Evolutionary conservation across 2,888 invertebrate species (phyloP).

Genomic region (Agrilus biguttatus): DNA sequence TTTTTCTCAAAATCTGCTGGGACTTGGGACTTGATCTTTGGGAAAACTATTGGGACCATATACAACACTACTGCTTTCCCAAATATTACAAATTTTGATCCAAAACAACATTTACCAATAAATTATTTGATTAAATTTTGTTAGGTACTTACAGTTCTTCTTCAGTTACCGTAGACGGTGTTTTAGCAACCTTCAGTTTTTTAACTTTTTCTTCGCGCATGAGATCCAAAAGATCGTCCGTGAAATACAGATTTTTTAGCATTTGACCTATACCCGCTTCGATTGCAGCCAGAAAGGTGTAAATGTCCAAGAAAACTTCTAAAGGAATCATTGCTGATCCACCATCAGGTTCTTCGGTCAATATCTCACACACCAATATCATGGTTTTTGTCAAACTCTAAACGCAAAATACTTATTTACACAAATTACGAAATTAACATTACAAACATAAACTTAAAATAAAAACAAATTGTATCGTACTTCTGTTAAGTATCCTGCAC

Average conservation of each 20-base stretch:
- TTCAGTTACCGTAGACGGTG: conserved; percentile 2
- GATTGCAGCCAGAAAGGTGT: conserved; percentile 40
- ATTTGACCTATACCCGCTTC: conserved; percentile 35
- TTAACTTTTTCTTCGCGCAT: conserved; percentile 7
- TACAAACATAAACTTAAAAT: not conserved
- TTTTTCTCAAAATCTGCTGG: no score
- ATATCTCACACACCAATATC: conserved; percentile 64
- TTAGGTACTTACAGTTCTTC: conserved; percentile 7
- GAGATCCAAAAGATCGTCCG: conserved; percentile 22
- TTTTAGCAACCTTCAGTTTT: conserved; percentile 7
- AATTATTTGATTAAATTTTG: no score
- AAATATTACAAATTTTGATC: no score
- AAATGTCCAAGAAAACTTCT: conserved; percentile 45
- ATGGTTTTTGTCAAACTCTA: conserved; percentile 64
- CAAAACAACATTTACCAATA: no score
- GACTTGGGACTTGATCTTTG: no score
- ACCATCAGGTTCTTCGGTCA: conserved; percentile 74
- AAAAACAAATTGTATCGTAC: conserved; percentile 21
- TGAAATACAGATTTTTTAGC: conserved; percentile 23
- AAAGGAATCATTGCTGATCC: conserved; percentile 61
- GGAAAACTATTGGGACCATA: no score
- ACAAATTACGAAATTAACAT: not conserved
- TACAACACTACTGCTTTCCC: no score
- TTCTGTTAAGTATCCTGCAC: conserved; percentile 51
- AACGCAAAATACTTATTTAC: conserved; percentile 8